Evolutionary conservation across 1,140 invertebrate genomes (phyloP).

Genomic region (Bombus haemorrhoidalis): DNA sequence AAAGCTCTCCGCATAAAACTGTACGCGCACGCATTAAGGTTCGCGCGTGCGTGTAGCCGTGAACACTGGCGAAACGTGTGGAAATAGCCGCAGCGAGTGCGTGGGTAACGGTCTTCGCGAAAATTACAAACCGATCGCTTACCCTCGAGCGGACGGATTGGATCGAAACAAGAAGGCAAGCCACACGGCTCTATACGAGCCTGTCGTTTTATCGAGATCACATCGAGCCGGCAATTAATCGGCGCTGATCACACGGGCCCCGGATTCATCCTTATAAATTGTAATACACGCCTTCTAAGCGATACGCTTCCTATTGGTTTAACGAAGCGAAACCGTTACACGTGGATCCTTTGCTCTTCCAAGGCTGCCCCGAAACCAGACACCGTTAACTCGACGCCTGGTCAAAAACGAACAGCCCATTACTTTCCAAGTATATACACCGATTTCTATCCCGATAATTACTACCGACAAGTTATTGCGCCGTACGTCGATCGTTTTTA

Average conservation of each 20-base stretch:
- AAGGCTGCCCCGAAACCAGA: slow-evolving; percentile 49
- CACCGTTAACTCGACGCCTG: slow-evolving; percentile 11
- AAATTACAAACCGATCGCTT: slow-evolving; percentile 53
- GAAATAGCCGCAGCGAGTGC: slow-evolving; percentile 34
- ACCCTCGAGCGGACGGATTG: slow-evolving; percentile 15
- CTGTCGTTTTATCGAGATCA: slow-evolving; percentile 51
- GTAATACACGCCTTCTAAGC: slow-evolving; percentile 64
- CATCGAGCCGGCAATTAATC: slow-evolving; percentile 64
- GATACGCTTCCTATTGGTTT: slow-evolving; percentile 61
- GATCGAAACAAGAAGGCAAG: slow-evolving; percentile 9
- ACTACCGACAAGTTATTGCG: slow-evolving; percentile 9
- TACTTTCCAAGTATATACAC: slow-evolving; percentile 33
- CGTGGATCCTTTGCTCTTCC: slow-evolving; percentile 46
- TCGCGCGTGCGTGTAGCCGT: slow-evolving; percentile 19
- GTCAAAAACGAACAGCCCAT: slow-evolving; percentile 21
- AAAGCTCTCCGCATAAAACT: slow-evolving; percentile 8
- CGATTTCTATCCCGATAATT: slow-evolving; percentile 32
- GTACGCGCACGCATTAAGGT: slow-evolving; percentile 15
- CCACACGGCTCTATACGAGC: neutral
- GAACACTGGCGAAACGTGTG: slow-evolving; percentile 9
- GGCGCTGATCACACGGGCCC: slow-evolving; percentile 49
- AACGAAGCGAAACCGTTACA: slow-evolving; percentile 62
- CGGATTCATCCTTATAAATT: slow-evolving; percentile 55
- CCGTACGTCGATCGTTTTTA: neutral
- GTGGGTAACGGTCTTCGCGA: slow-evolving; percentile 55